phyloP scores from a whole-genome alignment of 2,113 vertebrate genomes.

The Marmota monax region DNA sequence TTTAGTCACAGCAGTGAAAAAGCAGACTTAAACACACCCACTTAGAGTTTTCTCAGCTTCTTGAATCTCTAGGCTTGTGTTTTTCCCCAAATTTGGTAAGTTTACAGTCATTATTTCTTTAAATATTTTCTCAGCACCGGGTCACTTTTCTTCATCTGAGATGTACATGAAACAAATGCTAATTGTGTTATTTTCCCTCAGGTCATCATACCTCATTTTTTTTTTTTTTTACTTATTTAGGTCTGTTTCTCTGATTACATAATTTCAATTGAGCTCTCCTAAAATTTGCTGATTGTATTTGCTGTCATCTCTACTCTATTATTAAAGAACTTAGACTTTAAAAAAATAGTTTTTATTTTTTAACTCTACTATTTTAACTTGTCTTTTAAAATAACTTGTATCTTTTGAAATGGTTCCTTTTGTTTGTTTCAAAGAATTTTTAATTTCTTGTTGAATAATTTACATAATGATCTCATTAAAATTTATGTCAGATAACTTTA shows the following conservation, averaged over 20 bases:
- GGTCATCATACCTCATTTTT: too few species aligned
- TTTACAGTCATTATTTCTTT: neutral
- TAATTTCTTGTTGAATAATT: neutral
- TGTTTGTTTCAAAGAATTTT: neutral
- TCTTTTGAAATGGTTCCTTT: neutral
- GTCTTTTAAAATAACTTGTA: neutral
- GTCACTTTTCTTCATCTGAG: neutral
- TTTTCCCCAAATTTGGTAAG: neutral
- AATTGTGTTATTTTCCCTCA: neutral
- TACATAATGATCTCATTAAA: neutral
- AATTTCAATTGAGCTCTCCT: neutral
- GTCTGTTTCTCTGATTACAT: neutral
- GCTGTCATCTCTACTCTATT: neutral
- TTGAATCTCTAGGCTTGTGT: neutral
- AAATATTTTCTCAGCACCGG: neutral
- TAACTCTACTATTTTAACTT: neutral
- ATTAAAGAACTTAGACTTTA: neutral
- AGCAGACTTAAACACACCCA: too few species aligned
- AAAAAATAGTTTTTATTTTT: neutral
- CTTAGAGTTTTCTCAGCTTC: neutral
- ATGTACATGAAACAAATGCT: neutral
- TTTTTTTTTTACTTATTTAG: neutral
- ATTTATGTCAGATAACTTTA: neutral
- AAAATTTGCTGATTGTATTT: neutral
- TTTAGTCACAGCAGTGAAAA: too few species aligned